These are phyloP conservation scores for Hartigia nigra DNA, from an alignment of 2,888 invertebrate species.

Conservation along the genomic window DNA sequence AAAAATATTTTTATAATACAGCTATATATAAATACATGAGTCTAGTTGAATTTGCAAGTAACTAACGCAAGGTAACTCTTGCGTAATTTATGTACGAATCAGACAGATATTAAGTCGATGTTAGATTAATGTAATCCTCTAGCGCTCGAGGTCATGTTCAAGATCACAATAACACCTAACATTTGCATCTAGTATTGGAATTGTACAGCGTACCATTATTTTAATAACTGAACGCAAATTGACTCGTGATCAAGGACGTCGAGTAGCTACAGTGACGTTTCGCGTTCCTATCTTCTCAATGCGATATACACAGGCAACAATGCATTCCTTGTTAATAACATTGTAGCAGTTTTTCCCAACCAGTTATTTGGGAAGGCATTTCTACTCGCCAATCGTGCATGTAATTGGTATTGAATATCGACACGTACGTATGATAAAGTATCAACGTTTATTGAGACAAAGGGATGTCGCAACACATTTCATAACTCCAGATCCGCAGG, in stretches of 20 bases:
- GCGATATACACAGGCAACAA: no score
- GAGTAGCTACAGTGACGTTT: neutral
- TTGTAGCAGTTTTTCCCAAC: neutral
- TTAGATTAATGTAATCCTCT: neutral
- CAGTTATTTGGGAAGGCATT: neutral
- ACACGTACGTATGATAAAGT: no score
- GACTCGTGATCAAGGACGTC: neutral
- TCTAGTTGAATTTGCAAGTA: no score
- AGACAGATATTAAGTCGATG: neutral
- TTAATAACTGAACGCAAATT: neutral
- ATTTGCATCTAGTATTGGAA: neutral
- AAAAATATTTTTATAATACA: neutral
- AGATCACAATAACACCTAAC: neutral
- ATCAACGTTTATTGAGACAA: no score
- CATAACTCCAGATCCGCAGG: no score
- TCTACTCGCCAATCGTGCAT: no score
- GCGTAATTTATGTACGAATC: neutral
- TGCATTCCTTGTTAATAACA: neutral
- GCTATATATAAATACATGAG: neutral
- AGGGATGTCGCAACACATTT: no score
- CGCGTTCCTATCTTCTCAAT: neutral
- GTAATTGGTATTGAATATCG: no score
- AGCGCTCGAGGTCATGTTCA: conserved; percentile 3
- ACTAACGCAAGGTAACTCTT: neutral
- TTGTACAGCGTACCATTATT: neutral